Conservation (phyloP, 2,797 vertebrate genomes). For the Tauraco hartlaubi region DNA sequence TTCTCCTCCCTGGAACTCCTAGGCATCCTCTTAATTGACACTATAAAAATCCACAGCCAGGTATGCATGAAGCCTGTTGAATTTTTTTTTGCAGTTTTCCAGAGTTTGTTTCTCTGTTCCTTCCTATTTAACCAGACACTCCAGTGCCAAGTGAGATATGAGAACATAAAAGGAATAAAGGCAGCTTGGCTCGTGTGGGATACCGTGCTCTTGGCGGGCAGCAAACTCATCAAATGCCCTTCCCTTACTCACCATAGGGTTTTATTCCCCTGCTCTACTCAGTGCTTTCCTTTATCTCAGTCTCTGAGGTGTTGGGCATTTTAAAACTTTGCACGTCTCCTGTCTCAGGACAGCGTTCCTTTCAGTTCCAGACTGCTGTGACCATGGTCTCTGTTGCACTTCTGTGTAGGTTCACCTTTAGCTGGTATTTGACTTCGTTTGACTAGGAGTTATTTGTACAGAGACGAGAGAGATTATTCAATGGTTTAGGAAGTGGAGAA, state of each 20-base stretch:
- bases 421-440: not conserved
- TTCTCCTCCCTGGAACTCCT: slow-evolving; percentile 73
- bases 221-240: not conserved
- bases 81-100: slow-evolving; percentile 41
- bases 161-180: not conserved
- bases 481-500: not conserved
- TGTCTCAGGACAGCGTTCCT: not conserved
- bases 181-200: not conserved
- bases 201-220: not conserved
- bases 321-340: not conserved
- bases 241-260: not conserved
- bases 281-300: not conserved
- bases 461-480: not conserved
- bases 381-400: not conserved
- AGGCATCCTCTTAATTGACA: slow-evolving; percentile 77
- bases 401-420: not conserved
- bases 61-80: slow-evolving; percentile 49
- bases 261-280: not conserved
- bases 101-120: not conserved
- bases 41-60: slow-evolving; percentile 69
- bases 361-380: not conserved
- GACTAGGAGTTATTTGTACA: not conserved
- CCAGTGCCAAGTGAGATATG: not conserved
- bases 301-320: not conserved
- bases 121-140: slow-evolving; percentile 17